phyloP scores from a whole-genome alignment of 2,888 invertebrate genomes.

The Diarsia mendica region DNA sequence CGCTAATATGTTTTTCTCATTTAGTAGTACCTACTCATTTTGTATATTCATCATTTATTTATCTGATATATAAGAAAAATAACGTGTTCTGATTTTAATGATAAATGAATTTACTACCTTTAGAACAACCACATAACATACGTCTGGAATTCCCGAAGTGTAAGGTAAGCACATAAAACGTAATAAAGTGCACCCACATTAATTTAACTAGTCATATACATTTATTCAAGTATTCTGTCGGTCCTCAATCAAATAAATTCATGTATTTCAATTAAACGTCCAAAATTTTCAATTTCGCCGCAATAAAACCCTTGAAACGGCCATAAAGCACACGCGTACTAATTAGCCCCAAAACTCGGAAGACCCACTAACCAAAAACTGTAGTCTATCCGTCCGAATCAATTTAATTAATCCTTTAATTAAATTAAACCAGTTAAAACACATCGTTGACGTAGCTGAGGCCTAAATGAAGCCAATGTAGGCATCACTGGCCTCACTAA shows the following conservation, averaged over 20 bases:
- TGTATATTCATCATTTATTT: no score
- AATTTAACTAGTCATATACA: not conserved
- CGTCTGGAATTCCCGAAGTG: not conserved
- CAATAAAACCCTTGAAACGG: constrained; percentile 18
- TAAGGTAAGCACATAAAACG: not conserved
- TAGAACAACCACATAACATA: not conserved
- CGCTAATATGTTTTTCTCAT: no score
- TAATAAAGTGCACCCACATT: not conserved
- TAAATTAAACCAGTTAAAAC: constrained; percentile 66
- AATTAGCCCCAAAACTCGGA: constrained; percentile 11
- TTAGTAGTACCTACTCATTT: no score
- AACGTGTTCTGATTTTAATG: not conserved
- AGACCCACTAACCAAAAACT: constrained; percentile 32
- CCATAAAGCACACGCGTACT: constrained; percentile 26
- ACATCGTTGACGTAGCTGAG: constrained; percentile 46
- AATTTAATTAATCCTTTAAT: constrained; percentile 62
- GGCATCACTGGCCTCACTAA: constrained; percentile 75
- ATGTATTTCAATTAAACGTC: constrained; percentile 10
- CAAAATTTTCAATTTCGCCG: constrained; percentile 9
- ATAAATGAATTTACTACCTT: not conserved
- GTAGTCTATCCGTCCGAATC: constrained; percentile 35
- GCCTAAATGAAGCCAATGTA: constrained; percentile 61
- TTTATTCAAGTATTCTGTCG: not conserved
- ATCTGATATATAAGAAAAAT: not conserved
- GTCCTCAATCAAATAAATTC: not conserved